A percentile compares a stretch with the other conserved stretches of the same genome.
Evolutionary conservation across 2,888 invertebrate species (phyloP).

Genomic region (Pristionchus mayeri): DNA sequence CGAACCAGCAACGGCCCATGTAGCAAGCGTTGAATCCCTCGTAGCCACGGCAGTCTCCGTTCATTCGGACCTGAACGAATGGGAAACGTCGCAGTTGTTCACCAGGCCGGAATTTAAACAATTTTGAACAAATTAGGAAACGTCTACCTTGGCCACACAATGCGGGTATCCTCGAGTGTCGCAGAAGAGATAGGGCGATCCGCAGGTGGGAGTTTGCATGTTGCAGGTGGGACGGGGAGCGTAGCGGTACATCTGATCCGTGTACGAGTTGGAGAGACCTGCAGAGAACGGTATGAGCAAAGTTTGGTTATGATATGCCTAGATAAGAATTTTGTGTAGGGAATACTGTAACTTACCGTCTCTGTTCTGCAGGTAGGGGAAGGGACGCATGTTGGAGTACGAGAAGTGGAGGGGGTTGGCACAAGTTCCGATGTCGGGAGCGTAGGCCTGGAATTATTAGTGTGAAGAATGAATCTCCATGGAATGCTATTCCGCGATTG

Average conservation of each 20-base stretch:
- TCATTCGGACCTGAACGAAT: conserved; percentile 60
- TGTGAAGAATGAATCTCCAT: too few species aligned
- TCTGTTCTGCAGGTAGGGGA: conserved; percentile 70
- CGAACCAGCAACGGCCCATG: conserved; percentile 72
- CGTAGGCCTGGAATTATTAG: conserved; percentile 68
- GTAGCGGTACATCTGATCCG: conserved; percentile 75
- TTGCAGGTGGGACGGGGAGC: conserved; percentile 74
- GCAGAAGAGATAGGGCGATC: conserved; percentile 74
- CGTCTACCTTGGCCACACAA: conserved; percentile 71
- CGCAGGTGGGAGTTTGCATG: conserved; percentile 69
- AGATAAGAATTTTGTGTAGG: too few species aligned
- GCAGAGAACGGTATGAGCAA: neutral
- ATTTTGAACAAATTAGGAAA: neutral
- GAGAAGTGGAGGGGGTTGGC: conserved; percentile 74
- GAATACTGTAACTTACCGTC: conserved; percentile 62
- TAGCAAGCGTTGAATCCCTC: conserved; percentile 73
- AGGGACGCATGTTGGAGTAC: conserved; percentile 74
- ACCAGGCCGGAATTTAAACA: neutral
- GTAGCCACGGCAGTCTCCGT: conserved; percentile 72
- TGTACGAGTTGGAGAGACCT: conserved; percentile 74
- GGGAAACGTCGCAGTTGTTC: neutral
- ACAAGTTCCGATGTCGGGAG: conserved; percentile 71
- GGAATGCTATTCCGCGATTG: too few species aligned
- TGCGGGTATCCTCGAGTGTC: conserved; percentile 74
- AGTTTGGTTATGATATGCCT: neutral